phyloP scores from a whole-genome alignment of 2,797 vertebrate genomes.

The Vespertilio murinus region DNA sequence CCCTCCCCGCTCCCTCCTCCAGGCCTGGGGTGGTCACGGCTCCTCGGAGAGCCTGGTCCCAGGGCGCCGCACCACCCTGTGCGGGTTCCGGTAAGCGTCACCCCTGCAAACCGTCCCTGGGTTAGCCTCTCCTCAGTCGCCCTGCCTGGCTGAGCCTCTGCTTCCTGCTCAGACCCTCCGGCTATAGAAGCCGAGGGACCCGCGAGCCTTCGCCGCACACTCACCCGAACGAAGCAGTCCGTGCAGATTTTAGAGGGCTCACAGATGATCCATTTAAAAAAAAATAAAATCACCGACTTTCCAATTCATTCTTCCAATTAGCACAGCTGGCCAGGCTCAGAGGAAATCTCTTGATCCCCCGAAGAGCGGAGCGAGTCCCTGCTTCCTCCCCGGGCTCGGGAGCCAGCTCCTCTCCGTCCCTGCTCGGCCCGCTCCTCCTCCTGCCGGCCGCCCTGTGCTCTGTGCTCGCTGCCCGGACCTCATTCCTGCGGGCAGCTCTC shows the following conservation, averaged over 20 bases:
- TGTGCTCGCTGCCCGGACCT: too few species aligned
- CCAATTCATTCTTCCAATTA: neutral
- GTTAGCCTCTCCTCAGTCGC: neutral
- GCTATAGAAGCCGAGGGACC: rapidly evolving
- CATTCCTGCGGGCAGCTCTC: neutral
- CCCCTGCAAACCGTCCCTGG: neutral
- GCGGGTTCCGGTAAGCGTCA: neutral
- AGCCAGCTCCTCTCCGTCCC: rapidly evolving
- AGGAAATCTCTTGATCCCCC: neutral
- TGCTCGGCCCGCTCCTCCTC: too few species aligned
- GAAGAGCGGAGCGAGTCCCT: neutral
- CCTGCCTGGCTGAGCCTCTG: neutral
- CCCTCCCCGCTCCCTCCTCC: neutral
- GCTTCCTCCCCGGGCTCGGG: neutral
- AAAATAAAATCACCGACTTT: neutral
- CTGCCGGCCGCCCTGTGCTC: too few species aligned
- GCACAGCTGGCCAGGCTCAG: conserved; percentile 34
- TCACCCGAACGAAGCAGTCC: neutral
- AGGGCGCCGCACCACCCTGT: rapidly evolving
- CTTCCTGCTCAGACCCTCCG: neutral
- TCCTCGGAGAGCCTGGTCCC: neutral
- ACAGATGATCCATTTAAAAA: neutral
- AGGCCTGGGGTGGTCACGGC: neutral
- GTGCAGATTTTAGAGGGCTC: neutral
- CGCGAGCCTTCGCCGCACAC: rapidly evolving